phyloP scores from a whole-genome alignment of 1,140 invertebrate species.

The Yoshiicerus persimilis region DNA sequence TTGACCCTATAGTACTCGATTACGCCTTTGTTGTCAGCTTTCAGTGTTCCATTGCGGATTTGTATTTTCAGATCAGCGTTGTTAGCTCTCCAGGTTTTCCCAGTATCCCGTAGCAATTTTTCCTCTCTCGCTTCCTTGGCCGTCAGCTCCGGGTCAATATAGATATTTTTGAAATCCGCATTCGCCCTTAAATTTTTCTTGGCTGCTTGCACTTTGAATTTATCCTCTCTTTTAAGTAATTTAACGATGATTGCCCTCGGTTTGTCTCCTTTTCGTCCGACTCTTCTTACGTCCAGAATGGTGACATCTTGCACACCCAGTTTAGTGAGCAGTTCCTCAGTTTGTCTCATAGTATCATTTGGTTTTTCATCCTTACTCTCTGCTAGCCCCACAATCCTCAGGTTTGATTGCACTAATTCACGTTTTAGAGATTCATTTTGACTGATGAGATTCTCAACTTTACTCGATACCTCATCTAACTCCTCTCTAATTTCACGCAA shows the following conservation, averaged over 20 bases:
- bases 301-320: too few relatives aligned
- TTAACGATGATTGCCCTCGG: too few relatives aligned
- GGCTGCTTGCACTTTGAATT: neutral
- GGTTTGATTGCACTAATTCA: neutral
- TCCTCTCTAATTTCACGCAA: neutral
- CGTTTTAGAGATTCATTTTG: neutral
- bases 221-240: neutral
- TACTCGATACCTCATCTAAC: neutral
- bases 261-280: too few relatives aligned
- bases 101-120: neutral
- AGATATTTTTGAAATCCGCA: neutral
- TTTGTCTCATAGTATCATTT: too few relatives aligned
- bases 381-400: neutral
- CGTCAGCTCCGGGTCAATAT: neutral
- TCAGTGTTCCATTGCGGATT: too few relatives aligned
- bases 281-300: too few relatives aligned
- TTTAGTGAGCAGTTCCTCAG: too few relatives aligned
- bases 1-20: too few relatives aligned
- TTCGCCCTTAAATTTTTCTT: neutral
- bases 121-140: neutral
- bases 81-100: too few relatives aligned
- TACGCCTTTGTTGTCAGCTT: too few relatives aligned
- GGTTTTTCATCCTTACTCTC: neutral
- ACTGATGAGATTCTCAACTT: neutral
- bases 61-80: too few relatives aligned